Percentiles rank a stretch among this genome's conserved stretches.
phyloP scores from a whole-genome alignment of 2,113 vertebrate species.

The Paradisaea rubra region DNA sequence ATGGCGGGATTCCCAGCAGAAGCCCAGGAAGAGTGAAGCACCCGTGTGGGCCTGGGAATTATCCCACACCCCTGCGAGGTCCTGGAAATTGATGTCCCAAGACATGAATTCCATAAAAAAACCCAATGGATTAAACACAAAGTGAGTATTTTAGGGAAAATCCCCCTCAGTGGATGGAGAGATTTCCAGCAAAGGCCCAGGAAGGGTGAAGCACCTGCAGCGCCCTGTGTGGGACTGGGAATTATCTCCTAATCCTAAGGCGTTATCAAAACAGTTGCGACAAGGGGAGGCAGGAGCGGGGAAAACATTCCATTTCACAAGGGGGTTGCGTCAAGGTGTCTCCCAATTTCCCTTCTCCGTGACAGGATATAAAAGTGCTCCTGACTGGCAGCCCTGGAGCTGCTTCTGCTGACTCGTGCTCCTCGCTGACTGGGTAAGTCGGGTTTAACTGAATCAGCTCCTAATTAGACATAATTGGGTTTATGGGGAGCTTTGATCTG shows the following conservation, averaged over 20 bases:
- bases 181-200: neutral
- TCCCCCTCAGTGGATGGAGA: fast-evolving
- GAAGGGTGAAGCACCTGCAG: fast-evolving
- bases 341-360: neutral
- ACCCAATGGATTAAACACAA: fast-evolving
- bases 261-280: slow-evolving; percentile 15
- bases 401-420: slow-evolving; percentile 7
- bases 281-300: neutral
- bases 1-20: neutral
- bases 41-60: too few species aligned
- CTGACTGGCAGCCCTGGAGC: neutral
- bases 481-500: neutral
- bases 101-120: neutral
- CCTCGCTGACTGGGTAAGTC: slow-evolving; percentile 36
- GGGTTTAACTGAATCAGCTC: neutral
- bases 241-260: neutral
- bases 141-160: neutral
- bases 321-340: neutral
- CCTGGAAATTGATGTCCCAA: neutral
- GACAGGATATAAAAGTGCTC: slow-evolving; percentile 45
- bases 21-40: neutral
- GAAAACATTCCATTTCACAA: slow-evolving; percentile 50
- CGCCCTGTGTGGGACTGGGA: neutral
- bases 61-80: too few species aligned
- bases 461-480: neutral